Conservation (phyloP, 2,888 invertebrate genomes). For the Agriopis leucophaearia region DNA sequence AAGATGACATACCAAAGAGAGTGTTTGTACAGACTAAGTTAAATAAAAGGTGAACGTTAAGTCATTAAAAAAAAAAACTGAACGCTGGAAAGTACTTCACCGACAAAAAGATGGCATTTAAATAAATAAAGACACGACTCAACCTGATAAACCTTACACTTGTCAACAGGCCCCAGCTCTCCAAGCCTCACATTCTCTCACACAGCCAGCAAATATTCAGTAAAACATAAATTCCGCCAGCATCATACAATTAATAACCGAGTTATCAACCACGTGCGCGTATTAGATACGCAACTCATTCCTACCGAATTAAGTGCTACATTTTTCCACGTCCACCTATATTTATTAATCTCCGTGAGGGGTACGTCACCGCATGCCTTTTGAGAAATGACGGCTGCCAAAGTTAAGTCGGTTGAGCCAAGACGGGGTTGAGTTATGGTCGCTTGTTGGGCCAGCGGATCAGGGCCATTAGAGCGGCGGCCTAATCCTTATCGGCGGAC, state of each 20-base stretch:
- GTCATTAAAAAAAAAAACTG: too few relatives aligned
- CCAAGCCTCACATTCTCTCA: slow-evolving; percentile 10
- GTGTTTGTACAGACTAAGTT: too few relatives aligned
- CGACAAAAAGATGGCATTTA: too few relatives aligned
- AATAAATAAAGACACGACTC: background rate
- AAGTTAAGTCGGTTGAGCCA: slow-evolving; percentile 86
- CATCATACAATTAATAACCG: slow-evolving; percentile 54
- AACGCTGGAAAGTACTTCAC: too few relatives aligned
- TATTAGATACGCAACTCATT: slow-evolving; percentile 77
- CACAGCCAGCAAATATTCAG: slow-evolving; percentile 40
- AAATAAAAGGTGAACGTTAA: too few relatives aligned
- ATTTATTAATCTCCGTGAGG: slow-evolving; percentile 81
- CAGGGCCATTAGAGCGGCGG: slow-evolving; percentile 82
- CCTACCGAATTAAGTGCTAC: slow-evolving; percentile 79
- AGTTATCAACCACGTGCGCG: slow-evolving; percentile 57
- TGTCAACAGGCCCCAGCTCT: background rate
- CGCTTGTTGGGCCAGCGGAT: slow-evolving; percentile 84
- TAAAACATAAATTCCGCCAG: slow-evolving; percentile 46
- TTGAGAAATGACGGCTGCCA: slow-evolving; percentile 87
- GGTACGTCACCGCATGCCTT: slow-evolving; percentile 81
- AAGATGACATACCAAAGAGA: too few relatives aligned
- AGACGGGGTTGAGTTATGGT: slow-evolving; percentile 83
- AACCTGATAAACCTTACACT: background rate
- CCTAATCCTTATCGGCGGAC: slow-evolving; percentile 85
- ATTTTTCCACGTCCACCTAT: slow-evolving; percentile 84